These are phyloP conservation scores for Thecocarcelia acutangulata DNA, from an alignment of 2,888 invertebrate genomes.

Conservation along the genomic window DNA sequence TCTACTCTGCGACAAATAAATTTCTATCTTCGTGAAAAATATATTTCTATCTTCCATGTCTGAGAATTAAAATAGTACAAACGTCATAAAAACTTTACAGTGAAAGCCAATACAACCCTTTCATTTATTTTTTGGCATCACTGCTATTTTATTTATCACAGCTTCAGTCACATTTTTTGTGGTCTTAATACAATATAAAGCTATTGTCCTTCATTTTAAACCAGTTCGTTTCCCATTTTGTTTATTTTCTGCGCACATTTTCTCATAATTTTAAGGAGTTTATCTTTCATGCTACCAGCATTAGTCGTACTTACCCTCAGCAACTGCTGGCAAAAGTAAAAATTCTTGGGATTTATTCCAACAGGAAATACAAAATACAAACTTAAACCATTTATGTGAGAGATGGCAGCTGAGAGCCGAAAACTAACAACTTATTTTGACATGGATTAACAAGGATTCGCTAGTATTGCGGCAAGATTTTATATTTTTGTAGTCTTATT, in stretches of 20 bases:
- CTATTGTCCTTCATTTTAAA: conserved; percentile 56
- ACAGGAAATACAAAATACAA: conserved; percentile 24
- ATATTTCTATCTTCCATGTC: too few relatives aligned
- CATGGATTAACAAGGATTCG: conserved; percentile 63
- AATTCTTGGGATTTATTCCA: conserved; percentile 29
- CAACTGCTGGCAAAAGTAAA: conserved; percentile 38
- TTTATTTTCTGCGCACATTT: conserved; percentile 27
- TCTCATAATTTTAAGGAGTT: conserved; percentile 66
- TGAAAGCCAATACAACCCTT: too few relatives aligned
- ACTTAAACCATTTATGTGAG: conserved; percentile 51
- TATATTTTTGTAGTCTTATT: conserved; percentile 5
- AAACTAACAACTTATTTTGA: conserved; percentile 59
- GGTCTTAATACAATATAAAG: too few relatives aligned
- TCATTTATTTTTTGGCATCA: too few relatives aligned
- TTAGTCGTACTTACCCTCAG: conserved; percentile 52
- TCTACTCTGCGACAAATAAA: too few relatives aligned
- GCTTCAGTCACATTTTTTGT: neutral
- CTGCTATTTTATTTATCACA: too few relatives aligned
- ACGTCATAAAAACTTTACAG: too few relatives aligned
- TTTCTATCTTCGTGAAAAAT: too few relatives aligned
- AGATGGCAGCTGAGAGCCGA: conserved; percentile 65
- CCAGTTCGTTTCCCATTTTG: conserved; percentile 46
- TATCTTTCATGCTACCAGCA: conserved; percentile 63
- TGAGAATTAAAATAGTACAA: too few relatives aligned
- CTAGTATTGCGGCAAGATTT: conserved; percentile 53